Evolutionary conservation across 1,140 invertebrate genomes (phyloP).

Genomic region (Reticulitermes speratus): DNA sequence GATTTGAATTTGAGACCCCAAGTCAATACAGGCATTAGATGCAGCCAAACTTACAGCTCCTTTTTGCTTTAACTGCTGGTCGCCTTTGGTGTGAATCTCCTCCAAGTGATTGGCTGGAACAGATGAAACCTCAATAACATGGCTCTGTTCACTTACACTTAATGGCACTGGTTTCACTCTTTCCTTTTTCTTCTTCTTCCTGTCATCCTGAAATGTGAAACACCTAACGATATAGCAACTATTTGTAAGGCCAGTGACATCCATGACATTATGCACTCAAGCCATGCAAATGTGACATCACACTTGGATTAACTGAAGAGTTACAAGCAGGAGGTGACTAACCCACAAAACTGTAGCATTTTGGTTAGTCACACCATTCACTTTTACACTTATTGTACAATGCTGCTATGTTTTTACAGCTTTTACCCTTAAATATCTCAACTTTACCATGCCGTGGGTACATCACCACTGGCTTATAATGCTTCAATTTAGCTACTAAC

Average conservation of each 20-base stretch:
- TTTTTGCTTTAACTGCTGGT: conserved; percentile 63
- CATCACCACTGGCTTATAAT: too few species aligned
- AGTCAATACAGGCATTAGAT: too few species aligned
- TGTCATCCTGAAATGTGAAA: conserved; percentile 36
- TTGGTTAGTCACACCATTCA: too few species aligned
- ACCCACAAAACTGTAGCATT: too few species aligned
- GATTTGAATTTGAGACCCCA: too few species aligned
- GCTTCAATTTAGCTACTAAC: too few species aligned
- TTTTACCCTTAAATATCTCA: too few species aligned
- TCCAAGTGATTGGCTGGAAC: conserved; percentile 70
- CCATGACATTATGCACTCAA: not conserved
- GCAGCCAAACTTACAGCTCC: conserved; percentile 45
- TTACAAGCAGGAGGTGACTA: too few species aligned
- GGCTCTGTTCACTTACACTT: conserved; percentile 61
- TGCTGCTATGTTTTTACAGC: too few species aligned
- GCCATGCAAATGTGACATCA: not conserved
- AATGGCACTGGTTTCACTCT: conserved; percentile 61
- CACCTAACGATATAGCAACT: not conserved
- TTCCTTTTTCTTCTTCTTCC: conserved; percentile 55
- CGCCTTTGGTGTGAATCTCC: conserved; percentile 75
- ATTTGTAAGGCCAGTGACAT: not conserved
- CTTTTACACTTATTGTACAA: too few species aligned
- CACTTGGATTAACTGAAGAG: too few species aligned
- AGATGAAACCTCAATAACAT: conserved; percentile 44
- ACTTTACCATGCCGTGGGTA: too few species aligned